Conservation (phyloP, 1,140 invertebrate species). For the Drosophila navojoa region DNA sequence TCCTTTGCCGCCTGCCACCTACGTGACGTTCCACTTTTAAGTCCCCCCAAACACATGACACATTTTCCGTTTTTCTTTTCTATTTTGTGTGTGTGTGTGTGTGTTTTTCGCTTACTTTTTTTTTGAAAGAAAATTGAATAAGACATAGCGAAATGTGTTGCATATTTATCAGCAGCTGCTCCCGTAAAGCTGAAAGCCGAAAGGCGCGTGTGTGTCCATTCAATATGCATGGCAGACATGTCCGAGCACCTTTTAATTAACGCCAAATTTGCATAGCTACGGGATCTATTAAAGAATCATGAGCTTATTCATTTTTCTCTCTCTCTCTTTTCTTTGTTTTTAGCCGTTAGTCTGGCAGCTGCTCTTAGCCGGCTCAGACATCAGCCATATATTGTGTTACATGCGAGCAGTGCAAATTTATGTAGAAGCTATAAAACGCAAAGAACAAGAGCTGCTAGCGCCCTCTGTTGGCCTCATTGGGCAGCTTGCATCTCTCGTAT, state of each 20-base stretch:
- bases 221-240: neutral
- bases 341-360: too few relatives aligned
- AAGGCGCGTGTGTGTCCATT: neutral
- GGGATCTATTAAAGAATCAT: too few relatives aligned
- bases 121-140: conserved; percentile 46
- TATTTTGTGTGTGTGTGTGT: conserved; percentile 4
- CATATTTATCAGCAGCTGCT: conserved; percentile 33
- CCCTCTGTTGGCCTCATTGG: too few relatives aligned
- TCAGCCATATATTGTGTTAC: too few relatives aligned
- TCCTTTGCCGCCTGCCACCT: conserved; percentile 46
- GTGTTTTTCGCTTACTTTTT: neutral
- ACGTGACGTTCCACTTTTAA: conserved; percentile 67
- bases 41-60: conserved; percentile 35
- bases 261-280: too few relatives aligned
- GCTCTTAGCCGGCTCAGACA: too few relatives aligned
- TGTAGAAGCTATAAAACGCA: too few relatives aligned
- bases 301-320: neutral
- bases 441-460: too few relatives aligned
- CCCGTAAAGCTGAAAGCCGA: neutral
- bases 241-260: conserved; percentile 2
- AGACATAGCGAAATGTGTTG: conserved; percentile 34
- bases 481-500: too few relatives aligned
- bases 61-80: conserved; percentile 13
- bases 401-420: too few relatives aligned
- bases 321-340: neutral